Evolutionary conservation across 2,797 vertebrate species (phyloP), one percentile per base, ranked within the genome.

Genomic region (Atherinosoma microstoma): DNA sequence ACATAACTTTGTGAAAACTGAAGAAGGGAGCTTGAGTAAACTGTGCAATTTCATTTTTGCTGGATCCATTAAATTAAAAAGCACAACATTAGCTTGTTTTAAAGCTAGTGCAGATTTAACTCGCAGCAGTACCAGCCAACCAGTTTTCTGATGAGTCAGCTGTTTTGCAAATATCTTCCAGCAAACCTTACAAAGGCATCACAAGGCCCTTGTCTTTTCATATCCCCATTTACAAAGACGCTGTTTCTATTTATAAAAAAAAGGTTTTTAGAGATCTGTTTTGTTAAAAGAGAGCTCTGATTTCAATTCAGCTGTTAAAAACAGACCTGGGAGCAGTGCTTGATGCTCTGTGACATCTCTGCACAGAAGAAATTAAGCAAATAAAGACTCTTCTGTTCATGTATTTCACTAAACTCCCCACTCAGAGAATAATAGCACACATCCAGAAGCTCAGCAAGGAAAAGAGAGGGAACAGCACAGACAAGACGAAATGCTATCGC

Each of bases 351-450:
- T 78, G 78, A 83, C 74, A 59, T 73, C 64, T 71, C 78, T 47
- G 73, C 38, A 2, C 49, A 64, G 62, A 82, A 84, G 78, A 86
- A 91, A 83, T 79, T 77, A 82, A 76, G 67, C 76, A 38, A 64
- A 62, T 72, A 72, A 79, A 83, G 84, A 82, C 76, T 76, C 76
- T 66, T 78, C 74, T 84, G 72, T 82, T 81, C 61, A 86, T 75
- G 87, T 91, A 87, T 91, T 90, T 92, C 83, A 87, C 59, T 63
- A 67, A 79, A 75, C 78, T 62, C 56, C 30, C 49, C 49, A 88
- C 89, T 86, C 80, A 58, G 29, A 71, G 81, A 88, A 74, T 84
- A 81, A 90, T 83, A 58, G 67, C 80, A 76, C 87, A 76, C 79
- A 89, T 90, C 82, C 71, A 76, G 61, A 54, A 47, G 81, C 70